These are phyloP conservation scores for Coleophora deauratella DNA, from an alignment of 2,888 invertebrate species.

Conservation along the genomic window DNA sequence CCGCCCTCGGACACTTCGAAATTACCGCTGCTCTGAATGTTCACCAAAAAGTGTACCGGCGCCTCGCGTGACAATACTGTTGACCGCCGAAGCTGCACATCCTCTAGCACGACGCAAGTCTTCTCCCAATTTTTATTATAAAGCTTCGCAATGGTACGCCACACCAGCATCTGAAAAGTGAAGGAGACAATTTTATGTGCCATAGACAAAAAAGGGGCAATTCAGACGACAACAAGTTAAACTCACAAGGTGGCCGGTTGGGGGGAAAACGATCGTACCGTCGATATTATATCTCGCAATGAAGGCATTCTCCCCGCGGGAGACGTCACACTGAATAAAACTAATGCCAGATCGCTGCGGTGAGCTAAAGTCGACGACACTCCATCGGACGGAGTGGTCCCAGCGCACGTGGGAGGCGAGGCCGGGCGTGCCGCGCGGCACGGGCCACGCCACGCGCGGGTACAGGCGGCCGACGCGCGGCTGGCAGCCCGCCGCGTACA, in stretches of 20 bases:
- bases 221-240: background rate
- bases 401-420: constrained; percentile 89
- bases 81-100: constrained; percentile 93
- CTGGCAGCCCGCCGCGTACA: constrained; percentile 87
- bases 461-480: constrained; percentile 81
- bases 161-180: constrained; percentile 79
- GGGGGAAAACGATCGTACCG: constrained; percentile 94
- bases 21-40: constrained; percentile 84
- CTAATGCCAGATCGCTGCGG: constrained; percentile 81
- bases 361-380: constrained; percentile 82
- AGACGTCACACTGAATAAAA: constrained; percentile 82
- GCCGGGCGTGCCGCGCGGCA: constrained; percentile 92
- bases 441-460: constrained; percentile 86
- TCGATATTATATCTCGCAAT: constrained; percentile 92
- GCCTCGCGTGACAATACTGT: constrained; percentile 93
- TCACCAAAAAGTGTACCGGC: constrained; percentile 85
- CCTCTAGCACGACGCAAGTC: constrained; percentile 89
- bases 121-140: constrained; percentile 82
- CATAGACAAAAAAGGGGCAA: background rate
- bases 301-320: constrained; percentile 82
- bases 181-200: background rate
- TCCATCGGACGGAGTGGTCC: constrained; percentile 95
- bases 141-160: constrained; percentile 90
- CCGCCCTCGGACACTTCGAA: constrained; percentile 95
- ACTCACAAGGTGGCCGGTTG: constrained; percentile 90